Percentiles rank a stretch among this genome's conserved stretches.
Conservation (phyloP, 2,888 invertebrate species). For the Troides oblongomaculatus region DNA sequence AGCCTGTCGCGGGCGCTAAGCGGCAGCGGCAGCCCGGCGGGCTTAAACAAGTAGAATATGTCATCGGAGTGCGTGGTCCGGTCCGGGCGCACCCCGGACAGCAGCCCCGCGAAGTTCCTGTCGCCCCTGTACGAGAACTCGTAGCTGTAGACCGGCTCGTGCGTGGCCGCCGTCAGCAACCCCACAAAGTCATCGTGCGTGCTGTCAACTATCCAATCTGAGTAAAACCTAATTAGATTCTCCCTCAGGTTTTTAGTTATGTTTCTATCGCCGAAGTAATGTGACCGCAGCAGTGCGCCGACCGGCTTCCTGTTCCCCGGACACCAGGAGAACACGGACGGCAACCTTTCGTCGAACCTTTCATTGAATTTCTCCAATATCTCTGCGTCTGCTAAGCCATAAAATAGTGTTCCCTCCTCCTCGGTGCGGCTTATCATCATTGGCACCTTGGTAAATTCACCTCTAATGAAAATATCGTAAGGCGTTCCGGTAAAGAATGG, state of each 20-base stretch:
- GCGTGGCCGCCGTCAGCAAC: constrained; percentile 50
- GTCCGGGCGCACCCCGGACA: constrained; percentile 43
- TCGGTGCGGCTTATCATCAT: constrained; percentile 58
- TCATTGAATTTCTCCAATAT: constrained; percentile 53
- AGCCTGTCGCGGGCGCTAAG: constrained; percentile 48
- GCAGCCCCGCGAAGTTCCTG: constrained; percentile 56
- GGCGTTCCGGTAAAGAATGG: constrained; percentile 65
- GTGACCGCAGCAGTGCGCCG: constrained; percentile 48
- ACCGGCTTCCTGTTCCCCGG: constrained; percentile 51
- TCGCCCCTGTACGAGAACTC: constrained; percentile 62
- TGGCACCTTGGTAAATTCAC: constrained; percentile 62
- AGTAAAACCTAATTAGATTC: constrained; percentile 54
- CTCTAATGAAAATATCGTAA: constrained; percentile 56
- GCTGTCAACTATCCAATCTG: constrained; percentile 63
- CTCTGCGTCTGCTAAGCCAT: constrained; percentile 51
- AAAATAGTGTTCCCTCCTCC: constrained; percentile 63
- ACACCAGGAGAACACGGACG: constrained; percentile 63
- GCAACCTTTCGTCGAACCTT: constrained; percentile 57
- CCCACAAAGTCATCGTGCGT: constrained; percentile 54
- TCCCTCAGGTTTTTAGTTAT: constrained; percentile 43
- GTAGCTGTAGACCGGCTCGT: constrained; percentile 60
- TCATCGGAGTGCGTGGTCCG: constrained; percentile 68
- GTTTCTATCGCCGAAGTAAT: constrained; percentile 55
- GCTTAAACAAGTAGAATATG: constrained; percentile 68
- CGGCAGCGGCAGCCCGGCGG: constrained; percentile 49